Evolutionary conservation across 1,140 invertebrate species (phyloP).

Genomic region (Olivierus martensii): DNA sequence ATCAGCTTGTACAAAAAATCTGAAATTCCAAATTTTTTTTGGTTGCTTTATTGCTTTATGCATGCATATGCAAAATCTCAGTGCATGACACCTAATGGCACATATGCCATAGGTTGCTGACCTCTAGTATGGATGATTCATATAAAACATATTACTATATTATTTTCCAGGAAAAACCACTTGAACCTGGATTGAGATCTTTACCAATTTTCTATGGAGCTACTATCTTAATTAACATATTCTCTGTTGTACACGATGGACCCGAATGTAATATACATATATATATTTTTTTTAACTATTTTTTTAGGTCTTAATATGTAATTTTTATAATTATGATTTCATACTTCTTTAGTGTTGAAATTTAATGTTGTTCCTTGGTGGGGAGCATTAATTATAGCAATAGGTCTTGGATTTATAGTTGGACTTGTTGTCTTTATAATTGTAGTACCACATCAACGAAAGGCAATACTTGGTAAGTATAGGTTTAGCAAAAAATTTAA

Average conservation of each 20-base stretch:
- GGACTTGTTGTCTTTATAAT: slow-evolving; percentile 57
- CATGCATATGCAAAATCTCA: too few species aligned
- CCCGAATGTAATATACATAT: slow-evolving; percentile 71
- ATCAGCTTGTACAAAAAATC: too few species aligned
- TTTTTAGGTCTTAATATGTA: too few species aligned
- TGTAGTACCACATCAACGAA: slow-evolving; percentile 50
- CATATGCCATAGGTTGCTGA: not conserved
- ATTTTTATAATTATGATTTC: too few species aligned
- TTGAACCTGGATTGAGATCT: slow-evolving; percentile 66
- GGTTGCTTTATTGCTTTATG: too few species aligned
- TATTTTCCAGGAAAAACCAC: slow-evolving; percentile 44
- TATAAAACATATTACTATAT: not conserved
- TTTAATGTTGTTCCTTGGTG: slow-evolving; percentile 79
- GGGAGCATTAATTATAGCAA: slow-evolving; percentile 54
- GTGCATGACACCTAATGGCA: too few species aligned
- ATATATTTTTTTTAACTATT: too few species aligned
- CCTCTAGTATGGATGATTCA: not conserved
- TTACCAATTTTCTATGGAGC: slow-evolving; percentile 87
- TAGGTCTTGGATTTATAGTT: slow-evolving; percentile 49
- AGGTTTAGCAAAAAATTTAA: too few species aligned
- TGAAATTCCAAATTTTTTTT: too few species aligned
- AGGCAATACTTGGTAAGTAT: not conserved
- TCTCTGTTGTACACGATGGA: slow-evolving; percentile 85
- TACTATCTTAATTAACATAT: slow-evolving; percentile 80
- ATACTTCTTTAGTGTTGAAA: slow-evolving; percentile 44